phyloP scores from a whole-genome alignment of 2,797 vertebrate species.

The Naso thynnoides region DNA sequence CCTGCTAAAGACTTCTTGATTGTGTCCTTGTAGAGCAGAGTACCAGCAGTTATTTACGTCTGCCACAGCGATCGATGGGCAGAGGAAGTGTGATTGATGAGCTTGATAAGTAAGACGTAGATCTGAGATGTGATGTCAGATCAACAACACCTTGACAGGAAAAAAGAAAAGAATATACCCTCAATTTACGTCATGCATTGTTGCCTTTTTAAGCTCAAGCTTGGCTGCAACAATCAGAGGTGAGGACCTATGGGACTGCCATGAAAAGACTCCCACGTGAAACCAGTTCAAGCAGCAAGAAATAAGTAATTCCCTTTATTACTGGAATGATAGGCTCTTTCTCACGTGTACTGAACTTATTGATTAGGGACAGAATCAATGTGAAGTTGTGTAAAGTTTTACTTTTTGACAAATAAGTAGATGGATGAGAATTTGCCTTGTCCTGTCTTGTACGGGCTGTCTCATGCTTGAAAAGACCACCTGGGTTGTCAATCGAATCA shows the following conservation, averaged over 20 bases:
- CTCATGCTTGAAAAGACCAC: conserved; percentile 10
- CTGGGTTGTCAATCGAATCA: conserved; percentile 2
- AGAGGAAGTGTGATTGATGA: conserved; percentile 21
- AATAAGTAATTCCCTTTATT: conserved; percentile 14
- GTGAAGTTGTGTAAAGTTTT: too few species aligned
- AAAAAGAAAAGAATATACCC: conserved; percentile 2
- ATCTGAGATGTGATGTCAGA: conserved; percentile 49
- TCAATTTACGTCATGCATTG: neutral
- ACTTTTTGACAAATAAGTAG: neutral
- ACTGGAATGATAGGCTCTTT: too few species aligned
- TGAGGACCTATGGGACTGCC: neutral
- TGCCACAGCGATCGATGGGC: conserved; percentile 45
- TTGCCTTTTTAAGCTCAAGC: conserved; percentile 7
- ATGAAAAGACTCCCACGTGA: conserved; percentile 25
- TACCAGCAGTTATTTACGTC: conserved; percentile 61
- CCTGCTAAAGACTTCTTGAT: conserved; percentile 50
- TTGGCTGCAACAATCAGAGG: conserved; percentile 33
- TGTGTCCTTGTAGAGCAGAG: conserved; percentile 49
- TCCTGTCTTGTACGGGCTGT: conserved; percentile 10
- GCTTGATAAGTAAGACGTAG: conserved; percentile 52
- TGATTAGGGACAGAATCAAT: neutral
- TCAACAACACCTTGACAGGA: neutral
- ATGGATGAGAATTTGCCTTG: neutral
- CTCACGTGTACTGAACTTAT: too few species aligned
- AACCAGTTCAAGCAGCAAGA: conserved; percentile 16